Base-by-base conservation (phyloP, 2,113 vertebrate species). In the Brachyhypopomus gauderio region DNA sequence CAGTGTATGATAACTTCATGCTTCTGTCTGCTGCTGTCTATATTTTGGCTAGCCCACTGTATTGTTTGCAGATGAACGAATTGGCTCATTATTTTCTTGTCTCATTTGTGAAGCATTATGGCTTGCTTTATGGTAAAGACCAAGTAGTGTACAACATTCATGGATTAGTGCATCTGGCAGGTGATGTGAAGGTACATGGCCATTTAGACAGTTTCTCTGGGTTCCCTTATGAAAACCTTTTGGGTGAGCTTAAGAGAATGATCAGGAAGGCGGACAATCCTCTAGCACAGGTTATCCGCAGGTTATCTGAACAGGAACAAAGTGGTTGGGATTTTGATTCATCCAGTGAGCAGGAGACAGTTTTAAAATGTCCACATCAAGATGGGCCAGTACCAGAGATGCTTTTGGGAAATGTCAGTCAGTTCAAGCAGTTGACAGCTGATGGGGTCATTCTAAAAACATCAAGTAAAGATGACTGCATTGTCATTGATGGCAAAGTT, bases 341-440 rank as follows among this genome's bases (percentile, higher is more conserved):
- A n/a, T n/a, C n/a, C n/a, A n/a, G n/a, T n/a, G n/a, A n/a, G n/a
- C n/a, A n/a, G n/a, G n/a, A n/a, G n/a, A n/a, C n/a, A n/a, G n/a
- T n/a, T n/a, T n/a, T n/a, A n/a, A n/a, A n/a, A n/a, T n/a, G n/a
- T n/a, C n/a, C n/a, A n/a, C n/a, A n/a, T n/a, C n/a, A n/a, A n/a
- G n/a, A n/a, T n/a, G 72, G 72, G 36, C 45, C 55, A 14, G 27
- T 56, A 75, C 55, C 72, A 36, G 23, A 75, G n/a, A 56, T 27
- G 30, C 55, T 74, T 23, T 19, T 48, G 30, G 71, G 55, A 56
- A 48, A 22, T 55, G 71, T 73, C 48, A 45, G 55, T 73, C 71
- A 73, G 19, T 59, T 74, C 27, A 74, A 20, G 34, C 72, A 74
- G 72, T 30, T 75, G 20, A n/a, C 72, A 34, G 72, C n/a, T 75